Evolutionary conservation across 1,140 invertebrate species (phyloP).

Genomic region (Tribolium madens): DNA sequence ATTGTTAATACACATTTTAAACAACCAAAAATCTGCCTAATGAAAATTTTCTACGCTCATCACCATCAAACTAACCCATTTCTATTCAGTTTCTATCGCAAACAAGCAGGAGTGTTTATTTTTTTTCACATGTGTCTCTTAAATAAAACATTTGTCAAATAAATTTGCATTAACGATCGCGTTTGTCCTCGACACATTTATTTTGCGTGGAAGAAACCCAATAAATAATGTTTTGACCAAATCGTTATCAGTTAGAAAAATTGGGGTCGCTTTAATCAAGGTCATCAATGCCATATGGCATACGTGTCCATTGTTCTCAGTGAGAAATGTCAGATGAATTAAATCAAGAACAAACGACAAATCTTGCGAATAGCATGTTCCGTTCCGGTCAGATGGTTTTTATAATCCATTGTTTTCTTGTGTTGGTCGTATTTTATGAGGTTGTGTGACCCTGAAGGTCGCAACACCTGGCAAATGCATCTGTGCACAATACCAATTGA

Average conservation of each 20-base stretch:
- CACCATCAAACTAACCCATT: too few relatives aligned
- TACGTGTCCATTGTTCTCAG: background rate
- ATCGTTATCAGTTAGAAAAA: background rate
- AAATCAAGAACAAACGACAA: constrained; percentile 11
- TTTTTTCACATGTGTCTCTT: background rate
- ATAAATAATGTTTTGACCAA: background rate
- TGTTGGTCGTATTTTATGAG: constrained; percentile 15
- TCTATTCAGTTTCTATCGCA: too few relatives aligned
- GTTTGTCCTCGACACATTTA: background rate
- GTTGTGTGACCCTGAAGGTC: constrained; percentile 29
- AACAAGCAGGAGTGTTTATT: background rate
- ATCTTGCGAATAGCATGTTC: constrained; percentile 9
- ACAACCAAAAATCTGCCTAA: too few relatives aligned
- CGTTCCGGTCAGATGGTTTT: constrained; percentile 33
- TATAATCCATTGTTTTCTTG: constrained; percentile 38
- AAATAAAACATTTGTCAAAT: background rate
- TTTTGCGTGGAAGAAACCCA: background rate
- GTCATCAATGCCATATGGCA: background rate
- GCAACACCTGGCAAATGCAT: constrained; percentile 34
- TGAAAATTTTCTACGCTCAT: too few relatives aligned
- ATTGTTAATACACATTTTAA: too few relatives aligned
- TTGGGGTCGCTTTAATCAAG: background rate
- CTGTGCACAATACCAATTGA: constrained; percentile 33
- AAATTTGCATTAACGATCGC: background rate
- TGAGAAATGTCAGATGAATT: background rate